These are phyloP conservation scores for Aphelenchoides besseyi DNA, from an alignment of 1,140 invertebrate genomes.

Conservation along the genomic window DNA sequence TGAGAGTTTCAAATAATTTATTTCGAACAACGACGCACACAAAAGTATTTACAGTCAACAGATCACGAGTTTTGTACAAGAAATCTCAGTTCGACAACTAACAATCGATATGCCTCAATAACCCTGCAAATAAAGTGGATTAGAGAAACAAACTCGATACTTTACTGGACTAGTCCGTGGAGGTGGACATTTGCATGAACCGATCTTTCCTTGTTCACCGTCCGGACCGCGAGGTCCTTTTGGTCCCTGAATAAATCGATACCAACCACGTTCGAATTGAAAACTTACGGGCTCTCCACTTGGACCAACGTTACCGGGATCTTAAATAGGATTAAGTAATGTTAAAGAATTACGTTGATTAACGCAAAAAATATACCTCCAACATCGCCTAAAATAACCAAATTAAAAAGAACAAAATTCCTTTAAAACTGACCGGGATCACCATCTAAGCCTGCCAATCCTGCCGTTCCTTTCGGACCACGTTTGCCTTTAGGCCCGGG, in stretches of 20 bases:
- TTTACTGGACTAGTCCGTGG: neutral
- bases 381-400: neutral
- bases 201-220: neutral
- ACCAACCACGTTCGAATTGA: neutral
- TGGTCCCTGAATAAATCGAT: neutral
- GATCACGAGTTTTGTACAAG: too few relatives aligned
- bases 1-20: too few relatives aligned
- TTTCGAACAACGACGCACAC: too few relatives aligned
- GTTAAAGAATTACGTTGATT: neutral
- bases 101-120: too few relatives aligned
- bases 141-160: slow-evolving; percentile 68
- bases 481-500: neutral
- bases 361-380: neutral
- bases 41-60: too few relatives aligned
- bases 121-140: too few relatives aligned
- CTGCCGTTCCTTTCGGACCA: slow-evolving; percentile 1
- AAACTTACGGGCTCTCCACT: neutral
- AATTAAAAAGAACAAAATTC: slow-evolving; percentile 3
- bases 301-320: slow-evolving; percentile 5
- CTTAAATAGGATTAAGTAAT: too few relatives aligned
- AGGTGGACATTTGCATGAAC: slow-evolving; percentile 2
- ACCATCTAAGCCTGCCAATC: neutral
- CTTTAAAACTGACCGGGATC: neutral
- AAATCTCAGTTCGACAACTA: too few relatives aligned
- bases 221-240: neutral